Evolutionary conservation across 1,140 invertebrate species (phyloP).

Genomic region (Drosophila lacertosa): DNA sequence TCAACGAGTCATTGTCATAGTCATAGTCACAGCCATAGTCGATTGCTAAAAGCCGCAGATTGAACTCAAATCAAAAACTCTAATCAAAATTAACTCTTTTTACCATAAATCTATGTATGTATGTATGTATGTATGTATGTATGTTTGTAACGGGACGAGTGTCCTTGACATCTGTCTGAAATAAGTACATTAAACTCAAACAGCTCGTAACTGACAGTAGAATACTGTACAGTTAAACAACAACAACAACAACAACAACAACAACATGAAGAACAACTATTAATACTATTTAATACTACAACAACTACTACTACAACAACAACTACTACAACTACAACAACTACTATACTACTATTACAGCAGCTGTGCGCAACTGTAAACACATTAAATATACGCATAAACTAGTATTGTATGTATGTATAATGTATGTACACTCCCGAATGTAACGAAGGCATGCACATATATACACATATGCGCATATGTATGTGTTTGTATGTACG

Average conservation of each 20-base stretch:
- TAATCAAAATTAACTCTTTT: slow-evolving; percentile 74
- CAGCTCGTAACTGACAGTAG: slow-evolving; percentile 49
- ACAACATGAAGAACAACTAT: slow-evolving; percentile 23
- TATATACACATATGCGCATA: slow-evolving; percentile 26
- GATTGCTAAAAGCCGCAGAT: slow-evolving; percentile 21
- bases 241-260: slow-evolving; percentile 22
- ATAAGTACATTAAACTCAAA: slow-evolving; percentile 80
- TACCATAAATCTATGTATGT: slow-evolving; percentile 32
- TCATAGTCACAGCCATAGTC: slow-evolving; percentile 17
- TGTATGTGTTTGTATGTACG: neutral
- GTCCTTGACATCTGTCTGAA: slow-evolving; percentile 54
- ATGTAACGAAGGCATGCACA: no score
- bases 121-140: slow-evolving; percentile 10
- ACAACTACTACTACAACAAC: slow-evolving; percentile 5
- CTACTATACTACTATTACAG: slow-evolving; percentile 33
- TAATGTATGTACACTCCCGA: slow-evolving; percentile 10
- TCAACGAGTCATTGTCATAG: no score
- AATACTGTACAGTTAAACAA: neutral
- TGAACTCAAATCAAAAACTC: slow-evolving; percentile 71
- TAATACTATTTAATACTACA: slow-evolving; percentile 20
- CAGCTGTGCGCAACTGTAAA: slow-evolving; percentile 30
- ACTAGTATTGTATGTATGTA: slow-evolving; percentile 27
- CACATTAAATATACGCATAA: slow-evolving; percentile 17
- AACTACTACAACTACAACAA: slow-evolving; percentile 5
- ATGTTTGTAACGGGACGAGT: slow-evolving; percentile 14